Evolutionary conservation across 2,113 vertebrate genomes (phyloP).

Genomic region (Myotis brandtii): DNA sequence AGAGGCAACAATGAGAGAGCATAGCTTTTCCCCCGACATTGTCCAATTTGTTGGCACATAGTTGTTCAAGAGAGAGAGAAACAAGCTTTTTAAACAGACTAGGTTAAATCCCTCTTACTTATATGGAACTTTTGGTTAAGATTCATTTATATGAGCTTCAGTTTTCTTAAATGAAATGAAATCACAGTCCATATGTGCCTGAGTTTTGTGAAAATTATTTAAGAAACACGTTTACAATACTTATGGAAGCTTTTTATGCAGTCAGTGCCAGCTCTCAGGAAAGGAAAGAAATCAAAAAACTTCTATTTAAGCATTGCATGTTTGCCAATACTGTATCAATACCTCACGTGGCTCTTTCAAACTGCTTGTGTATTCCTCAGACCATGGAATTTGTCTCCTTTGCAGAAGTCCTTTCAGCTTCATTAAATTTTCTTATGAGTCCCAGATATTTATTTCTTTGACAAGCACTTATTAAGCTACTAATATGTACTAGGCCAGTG

Average conservation of each 20-base stretch:
- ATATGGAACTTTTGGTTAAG: background rate
- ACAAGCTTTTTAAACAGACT: background rate
- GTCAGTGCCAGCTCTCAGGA: background rate
- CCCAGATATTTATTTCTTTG: background rate
- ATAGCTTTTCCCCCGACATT: background rate
- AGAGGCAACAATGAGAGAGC: background rate
- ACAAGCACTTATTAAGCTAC: background rate
- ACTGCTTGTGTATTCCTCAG: background rate
- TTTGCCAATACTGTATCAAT: background rate
- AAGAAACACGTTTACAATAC: background rate
- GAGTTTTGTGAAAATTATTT: background rate
- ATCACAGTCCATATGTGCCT: background rate
- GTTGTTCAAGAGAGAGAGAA: background rate
- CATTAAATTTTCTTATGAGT: background rate
- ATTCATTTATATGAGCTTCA: background rate
- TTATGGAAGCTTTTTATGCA: background rate
- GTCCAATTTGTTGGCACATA: background rate
- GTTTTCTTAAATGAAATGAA: background rate
- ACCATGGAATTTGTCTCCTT: background rate
- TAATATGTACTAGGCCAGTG: background rate
- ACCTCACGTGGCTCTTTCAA: background rate
- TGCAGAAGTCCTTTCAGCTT: background rate
- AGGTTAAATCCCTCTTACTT: background rate
- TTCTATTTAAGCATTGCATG: background rate
- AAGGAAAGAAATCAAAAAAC: background rate